Evolutionary conservation across 2,888 invertebrate species (phyloP).

Genomic region (Eupithecia dodoneata): DNA sequence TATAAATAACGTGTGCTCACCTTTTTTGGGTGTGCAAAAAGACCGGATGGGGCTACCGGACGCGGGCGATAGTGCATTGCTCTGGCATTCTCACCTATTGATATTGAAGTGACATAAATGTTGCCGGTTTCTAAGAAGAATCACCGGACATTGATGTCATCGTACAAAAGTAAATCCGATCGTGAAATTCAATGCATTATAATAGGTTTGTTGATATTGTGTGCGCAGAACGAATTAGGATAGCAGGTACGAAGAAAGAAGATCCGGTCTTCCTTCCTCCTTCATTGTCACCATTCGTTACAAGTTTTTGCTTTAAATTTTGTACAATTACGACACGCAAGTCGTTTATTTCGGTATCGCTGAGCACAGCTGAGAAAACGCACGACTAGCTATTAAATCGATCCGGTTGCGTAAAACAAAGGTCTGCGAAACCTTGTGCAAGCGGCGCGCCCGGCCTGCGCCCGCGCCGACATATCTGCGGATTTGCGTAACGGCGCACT

Average conservation of each 20-base stretch:
- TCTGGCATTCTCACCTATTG: slow-evolving; percentile 59
- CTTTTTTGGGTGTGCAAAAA: slow-evolving; percentile 82
- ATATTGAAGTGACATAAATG: slow-evolving; percentile 46
- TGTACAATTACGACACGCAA: slow-evolving; percentile 56
- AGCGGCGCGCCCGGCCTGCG: slow-evolving; percentile 76
- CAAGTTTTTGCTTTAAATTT: slow-evolving; percentile 45
- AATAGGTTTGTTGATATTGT: slow-evolving; percentile 44
- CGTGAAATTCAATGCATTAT: slow-evolving; percentile 32
- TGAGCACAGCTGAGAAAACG: slow-evolving; percentile 76
- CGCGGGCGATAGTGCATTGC: slow-evolving; percentile 71
- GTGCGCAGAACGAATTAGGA: slow-evolving; percentile 41
- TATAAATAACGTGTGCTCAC: slow-evolving; percentile 82
- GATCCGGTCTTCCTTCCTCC: slow-evolving; percentile 56
- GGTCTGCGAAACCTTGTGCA: slow-evolving; percentile 84
- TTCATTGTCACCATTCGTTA: slow-evolving; percentile 46
- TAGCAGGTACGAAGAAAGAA: slow-evolving; percentile 58
- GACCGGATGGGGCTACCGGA: slow-evolving; percentile 82
- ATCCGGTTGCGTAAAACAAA: slow-evolving; percentile 84
- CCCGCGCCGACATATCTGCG: slow-evolving; percentile 82
- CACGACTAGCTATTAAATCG: slow-evolving; percentile 82
- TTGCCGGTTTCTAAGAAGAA: slow-evolving; percentile 57
- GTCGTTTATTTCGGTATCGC: slow-evolving; percentile 62
- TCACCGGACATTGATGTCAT: slow-evolving; percentile 73
- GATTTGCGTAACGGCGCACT: slow-evolving; percentile 83
- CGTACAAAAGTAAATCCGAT: slow-evolving; percentile 69